These are phyloP conservation scores for Fregetta grallaria DNA, from an alignment of 2,113 vertebrate genomes.

Conservation along the genomic window DNA sequence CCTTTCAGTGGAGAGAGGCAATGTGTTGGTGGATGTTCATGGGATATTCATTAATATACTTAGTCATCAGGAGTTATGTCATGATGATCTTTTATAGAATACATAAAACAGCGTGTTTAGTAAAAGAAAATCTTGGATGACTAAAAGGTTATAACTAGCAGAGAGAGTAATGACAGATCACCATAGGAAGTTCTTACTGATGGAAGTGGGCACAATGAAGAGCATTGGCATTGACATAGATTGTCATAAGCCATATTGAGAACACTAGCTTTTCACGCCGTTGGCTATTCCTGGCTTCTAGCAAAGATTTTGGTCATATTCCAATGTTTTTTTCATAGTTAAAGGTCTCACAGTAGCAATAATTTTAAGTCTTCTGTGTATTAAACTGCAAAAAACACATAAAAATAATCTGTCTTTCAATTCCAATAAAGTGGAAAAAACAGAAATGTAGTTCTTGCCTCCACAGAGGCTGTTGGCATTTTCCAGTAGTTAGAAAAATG, in stretches of 20 bases:
- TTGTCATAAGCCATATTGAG: neutral
- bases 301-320: neutral
- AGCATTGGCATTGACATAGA: neutral
- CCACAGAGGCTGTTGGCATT: neutral
- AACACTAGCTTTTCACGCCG: neutral
- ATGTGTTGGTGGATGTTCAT: neutral
- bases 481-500: slow-evolving; percentile 13
- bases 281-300: neutral
- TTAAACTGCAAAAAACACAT: neutral
- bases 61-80: neutral
- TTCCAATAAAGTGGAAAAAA: neutral
- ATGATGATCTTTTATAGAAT: neutral
- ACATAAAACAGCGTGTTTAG: neutral
- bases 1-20: neutral
- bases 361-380: slow-evolving; percentile 34
- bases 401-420: slow-evolving; percentile 21
- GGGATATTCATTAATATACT: neutral
- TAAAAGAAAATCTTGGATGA: neutral
- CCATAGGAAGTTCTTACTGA: neutral
- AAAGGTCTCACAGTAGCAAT: slow-evolving; percentile 16
- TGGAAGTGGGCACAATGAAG: neutral
- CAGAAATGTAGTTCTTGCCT: neutral
- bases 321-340: neutral
- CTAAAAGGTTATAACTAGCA: neutral
- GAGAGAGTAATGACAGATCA: slow-evolving; percentile 1